These are phyloP conservation scores for Onychomys torridus DNA, from an alignment of 2,797 vertebrate species.

Conservation along the genomic window DNA sequence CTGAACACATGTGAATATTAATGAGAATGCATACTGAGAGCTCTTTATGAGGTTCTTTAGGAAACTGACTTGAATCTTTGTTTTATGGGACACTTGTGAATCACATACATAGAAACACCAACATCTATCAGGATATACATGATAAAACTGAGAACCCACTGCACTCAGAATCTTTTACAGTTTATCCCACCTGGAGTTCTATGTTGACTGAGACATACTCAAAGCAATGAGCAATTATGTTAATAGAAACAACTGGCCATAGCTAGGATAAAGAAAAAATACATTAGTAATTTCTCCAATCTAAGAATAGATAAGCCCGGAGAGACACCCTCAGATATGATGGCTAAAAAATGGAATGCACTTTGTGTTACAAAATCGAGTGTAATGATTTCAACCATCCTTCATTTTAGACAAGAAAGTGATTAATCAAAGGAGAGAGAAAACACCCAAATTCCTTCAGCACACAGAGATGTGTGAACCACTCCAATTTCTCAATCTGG, in stretches of 20 bases:
- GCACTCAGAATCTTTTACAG: neutral
- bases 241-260: neutral
- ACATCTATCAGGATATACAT: neutral
- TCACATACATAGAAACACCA: neutral
- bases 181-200: neutral
- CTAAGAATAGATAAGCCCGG: neutral
- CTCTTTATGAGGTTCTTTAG: neutral
- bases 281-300: neutral
- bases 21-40: neutral
- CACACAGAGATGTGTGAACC: neutral
- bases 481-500: neutral
- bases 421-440: neutral
- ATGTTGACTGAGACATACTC: neutral
- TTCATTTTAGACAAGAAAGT: neutral
- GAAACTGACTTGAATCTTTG: neutral
- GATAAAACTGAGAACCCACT: neutral
- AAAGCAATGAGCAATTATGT: neutral
- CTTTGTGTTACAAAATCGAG: neutral
- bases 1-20: neutral
- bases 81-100: neutral
- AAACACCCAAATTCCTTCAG: neutral
- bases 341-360: no score
- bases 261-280: neutral
- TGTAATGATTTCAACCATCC: neutral
- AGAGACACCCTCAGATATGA: neutral